Base-by-base conservation (phyloP, 2,888 invertebrate species). In the Sepiola atlantica region DNA sequence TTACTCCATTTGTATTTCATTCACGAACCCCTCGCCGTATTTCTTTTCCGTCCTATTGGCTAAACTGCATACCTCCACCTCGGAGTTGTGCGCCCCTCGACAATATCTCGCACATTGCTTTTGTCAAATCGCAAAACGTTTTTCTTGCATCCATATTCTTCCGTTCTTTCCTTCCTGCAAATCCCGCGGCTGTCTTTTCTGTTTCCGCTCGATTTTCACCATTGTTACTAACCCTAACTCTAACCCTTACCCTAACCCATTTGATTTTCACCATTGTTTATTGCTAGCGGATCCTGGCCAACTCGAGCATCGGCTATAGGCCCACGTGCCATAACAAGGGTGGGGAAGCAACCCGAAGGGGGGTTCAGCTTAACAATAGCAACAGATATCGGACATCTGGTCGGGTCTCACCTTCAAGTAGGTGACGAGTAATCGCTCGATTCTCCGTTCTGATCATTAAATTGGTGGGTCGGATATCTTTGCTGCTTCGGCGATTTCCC, bases 361-460 rank as follows among this genome's bases (percentile, higher is more conserved):
- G 77, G n/a, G n/a, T 77, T 77, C 77, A 77, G 77, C 0, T 77
- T 77, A 77, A 77, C 77, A 77, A 77, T 77, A 77, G 77, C 77
- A 77, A 77, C 77, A 77, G 77, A 77, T 77, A 77, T 77, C 32
- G 77, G 77, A 77, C 77, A 77, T 77, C 77, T 77, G 77, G 77
- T n/a, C 21, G n/a, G n/a, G 32, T 77, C 77, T 77, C 77, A 77
- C n/a, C 77, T n/a, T n/a, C n/a, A 77, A 77, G 77, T 77, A 18
- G 77, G n/a, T 77, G 77, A n/a, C 77, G 18, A n/a, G 77, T 32
- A 77, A 77, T 77, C 77, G 77, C n/a, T 77, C 77, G n/a, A 77
- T 77, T n/a, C n/a, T 16, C n/a, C 77, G 77, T 16, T 77, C 2
- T n/a, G n/a, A 32, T 77, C 77, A 77, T 77, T 77, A 77, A 77